Base-by-base conservation (phyloP, 2,113 vertebrate species). In the Sylvia atricapilla region DNA sequence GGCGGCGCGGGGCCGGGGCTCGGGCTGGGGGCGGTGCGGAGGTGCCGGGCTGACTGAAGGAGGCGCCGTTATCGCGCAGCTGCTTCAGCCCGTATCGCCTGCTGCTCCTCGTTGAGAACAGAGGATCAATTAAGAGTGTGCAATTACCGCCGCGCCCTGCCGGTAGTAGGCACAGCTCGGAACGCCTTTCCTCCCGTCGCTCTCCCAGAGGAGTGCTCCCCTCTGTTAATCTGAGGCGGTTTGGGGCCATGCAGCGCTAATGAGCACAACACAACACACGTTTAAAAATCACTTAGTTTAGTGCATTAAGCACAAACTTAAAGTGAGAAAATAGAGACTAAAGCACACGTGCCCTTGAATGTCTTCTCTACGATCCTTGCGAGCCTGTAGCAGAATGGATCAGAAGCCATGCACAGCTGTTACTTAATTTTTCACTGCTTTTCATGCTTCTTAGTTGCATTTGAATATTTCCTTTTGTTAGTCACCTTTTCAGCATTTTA, bases 251-350 rank as follows among this genome's bases (percentile, higher is more conserved):
- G 59, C 23, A 73, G 75, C n/a, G 2, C 35, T 44, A 3, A 30
- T 4, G 18, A 39, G 35, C 44, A 3, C 31, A 2, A 5, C 41
- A 3, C 33, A 2, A 5, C 2, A 9, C 12, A 0, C 30, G 12
- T 31, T 56, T 44, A 18, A 64, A 82, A 76, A 44, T 0, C 37
- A 8, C 13, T 5, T 20, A 0, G 33, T 44, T 52, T 19, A 7
- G 62, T 33, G 50, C 41, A 0, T 58, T 52, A 12, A 66, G 43
- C 19, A 2, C 35, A 16, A 9, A 50, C 52, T 5, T 41, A 33
- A 66, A 47, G 56, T 16, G 68, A 35, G 19, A 30, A 56, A 84
- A 63, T 15, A 28, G 27, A 56, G 35, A 4, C n/a, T 19, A 7
- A 58, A 59, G 39, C 15, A 53, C 80, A 13, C 8, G 59, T 83